Conservation (phyloP, 2,888 invertebrate species). For the Callyntrura guangdongensis region DNA sequence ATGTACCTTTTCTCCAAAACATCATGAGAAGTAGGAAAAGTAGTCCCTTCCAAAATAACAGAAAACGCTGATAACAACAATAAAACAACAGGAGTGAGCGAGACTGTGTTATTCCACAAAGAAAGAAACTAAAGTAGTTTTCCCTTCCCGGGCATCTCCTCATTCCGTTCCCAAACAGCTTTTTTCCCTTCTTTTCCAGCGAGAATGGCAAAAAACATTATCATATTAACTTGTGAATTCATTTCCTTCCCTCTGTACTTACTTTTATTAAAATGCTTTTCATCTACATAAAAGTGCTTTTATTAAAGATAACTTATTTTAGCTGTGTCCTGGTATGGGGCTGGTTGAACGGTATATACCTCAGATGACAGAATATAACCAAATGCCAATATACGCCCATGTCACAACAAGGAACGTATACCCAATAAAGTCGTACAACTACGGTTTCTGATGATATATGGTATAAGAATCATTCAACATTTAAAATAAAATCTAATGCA, state of each 20-base stretch:
- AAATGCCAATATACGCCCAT: not conserved
- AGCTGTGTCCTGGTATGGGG: too few relatives aligned
- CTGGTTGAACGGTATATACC: not conserved
- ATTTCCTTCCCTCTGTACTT: not conserved
- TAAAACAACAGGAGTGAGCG: not conserved
- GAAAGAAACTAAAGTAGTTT: slow-evolving; percentile 13
- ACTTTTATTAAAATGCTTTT: not conserved
- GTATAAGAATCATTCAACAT: slow-evolving; percentile 3
- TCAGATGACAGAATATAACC: not conserved
- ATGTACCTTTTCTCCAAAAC: not conserved
- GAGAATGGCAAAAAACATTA: not conserved
- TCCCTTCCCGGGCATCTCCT: not conserved
- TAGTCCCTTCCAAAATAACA: not conserved
- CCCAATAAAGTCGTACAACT: not conserved
- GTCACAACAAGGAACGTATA: not conserved
- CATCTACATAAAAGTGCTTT: slow-evolving; percentile 10
- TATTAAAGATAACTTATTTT: not conserved
- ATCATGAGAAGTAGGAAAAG: not conserved
- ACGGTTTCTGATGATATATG: not conserved
- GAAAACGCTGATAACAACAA: slow-evolving; percentile 21
- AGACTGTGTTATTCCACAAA: not conserved
- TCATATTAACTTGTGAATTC: slow-evolving; percentile 22
- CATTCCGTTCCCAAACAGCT: slow-evolving; percentile 1
- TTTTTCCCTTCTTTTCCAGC: slow-evolving; percentile 5
- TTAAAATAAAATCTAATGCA: not conserved